A percentile compares a stretch with the other conserved stretches of the same genome.
phyloP scores from a whole-genome alignment of 2,888 invertebrate species.

The Schizotus pectinicornis region DNA sequence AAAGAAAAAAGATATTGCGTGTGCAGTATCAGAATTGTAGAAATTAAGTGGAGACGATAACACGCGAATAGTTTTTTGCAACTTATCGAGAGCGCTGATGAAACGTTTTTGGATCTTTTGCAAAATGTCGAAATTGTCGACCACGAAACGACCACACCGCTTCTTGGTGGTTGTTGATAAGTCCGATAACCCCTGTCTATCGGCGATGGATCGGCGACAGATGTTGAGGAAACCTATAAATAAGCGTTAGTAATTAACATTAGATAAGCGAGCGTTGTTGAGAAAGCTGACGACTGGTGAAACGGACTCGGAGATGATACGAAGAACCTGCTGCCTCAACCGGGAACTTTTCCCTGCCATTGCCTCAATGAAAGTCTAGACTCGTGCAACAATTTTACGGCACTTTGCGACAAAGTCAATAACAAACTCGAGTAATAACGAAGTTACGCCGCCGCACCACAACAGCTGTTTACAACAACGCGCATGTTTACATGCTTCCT shows the following conservation, averaged over 20 bases:
- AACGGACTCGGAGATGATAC: constrained; percentile 4
- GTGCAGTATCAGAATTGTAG: too few species aligned
- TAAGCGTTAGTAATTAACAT: constrained; percentile 13
- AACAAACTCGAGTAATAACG: constrained; percentile 16
- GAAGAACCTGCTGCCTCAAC: neutral
- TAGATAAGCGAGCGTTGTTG: constrained; percentile 13
- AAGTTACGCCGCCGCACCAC: neutral
- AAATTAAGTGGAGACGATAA: too few species aligned
- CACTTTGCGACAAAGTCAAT: constrained; percentile 11
- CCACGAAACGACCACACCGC: constrained; percentile 17
- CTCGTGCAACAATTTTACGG: constrained; percentile 20
- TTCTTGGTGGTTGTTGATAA: constrained; percentile 16
- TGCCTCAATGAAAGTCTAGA: constrained; percentile 14
- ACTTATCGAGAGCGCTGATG: neutral
- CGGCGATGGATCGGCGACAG: too few species aligned
- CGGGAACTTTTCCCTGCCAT: neutral
- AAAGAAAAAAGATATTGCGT: too few species aligned
- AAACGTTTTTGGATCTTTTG: neutral
- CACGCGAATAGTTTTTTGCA: too few species aligned
- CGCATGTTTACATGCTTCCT: constrained; percentile 13
- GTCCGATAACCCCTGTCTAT: constrained; percentile 1
- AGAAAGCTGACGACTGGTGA: constrained; percentile 9
- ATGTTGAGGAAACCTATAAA: constrained; percentile 4
- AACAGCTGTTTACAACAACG: constrained; percentile 17
- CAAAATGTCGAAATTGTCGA: constrained; percentile 10